Evolutionary conservation across 1,140 invertebrate species (phyloP), one percentile per base, ranked within the genome.

Genomic region (Eumaeus atala): DNA sequence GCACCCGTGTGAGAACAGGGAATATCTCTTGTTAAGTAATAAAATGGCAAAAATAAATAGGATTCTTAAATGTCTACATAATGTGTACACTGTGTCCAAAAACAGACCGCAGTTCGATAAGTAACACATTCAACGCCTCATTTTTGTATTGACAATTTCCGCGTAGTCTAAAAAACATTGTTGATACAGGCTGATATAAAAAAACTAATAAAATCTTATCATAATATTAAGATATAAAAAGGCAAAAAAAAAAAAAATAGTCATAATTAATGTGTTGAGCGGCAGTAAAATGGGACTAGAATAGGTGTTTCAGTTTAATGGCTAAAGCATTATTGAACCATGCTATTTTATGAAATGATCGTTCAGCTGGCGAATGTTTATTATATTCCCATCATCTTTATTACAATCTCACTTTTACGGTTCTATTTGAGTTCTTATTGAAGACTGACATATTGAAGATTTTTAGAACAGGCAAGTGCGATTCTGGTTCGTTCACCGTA

Each of bases 301-400:
- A 79, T 78, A 72, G 67, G 66, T 72, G 70, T 77, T 79, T 68
- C 65, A 65, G 72, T 72, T 76, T 75, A 79, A 57, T 63, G 60
- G 57, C 63, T 56, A 68, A 63, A 62, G 57, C 56, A 47, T 28
- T 44, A 38, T 54, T 58, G 52, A 64, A 67, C 73, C 72, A 73
- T 72, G 72, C 72, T 76, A 70, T 76, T 71, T 62, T 72, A 42
- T 33, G 48, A 12, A 12, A 49, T n/a, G 48, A 28, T 28, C 18
- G 17, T 52, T 67, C 63, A 42, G 58, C n/a, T 40, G 40, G 51
- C 37, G 40, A 40, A 52, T 40, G 10, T 38, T 52, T 52, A 37
- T 49, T 49, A 49, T 49, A n/a, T 35, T 3, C n/a, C 21, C 6
- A 6, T 6, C 21, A 28, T 44, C 40, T 44, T 44, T 44, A 44